Evolutionary conservation across 2,113 vertebrate genomes (phyloP).

Genomic region (Trogon surrucura): DNA sequence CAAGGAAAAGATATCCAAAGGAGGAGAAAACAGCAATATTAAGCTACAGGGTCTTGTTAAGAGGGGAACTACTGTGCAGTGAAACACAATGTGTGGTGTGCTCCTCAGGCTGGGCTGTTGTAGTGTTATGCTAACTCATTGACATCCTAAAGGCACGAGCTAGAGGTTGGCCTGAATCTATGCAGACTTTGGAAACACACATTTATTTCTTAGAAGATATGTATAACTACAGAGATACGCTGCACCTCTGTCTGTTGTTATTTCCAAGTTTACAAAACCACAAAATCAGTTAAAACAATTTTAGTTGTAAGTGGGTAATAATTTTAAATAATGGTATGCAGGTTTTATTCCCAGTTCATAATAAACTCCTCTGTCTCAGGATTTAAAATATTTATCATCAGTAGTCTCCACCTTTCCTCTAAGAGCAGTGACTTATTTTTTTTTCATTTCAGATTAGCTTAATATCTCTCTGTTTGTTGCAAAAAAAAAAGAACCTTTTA

Average conservation of each 20-base stretch:
- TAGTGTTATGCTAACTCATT: neutral
- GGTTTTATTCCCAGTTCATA: neutral
- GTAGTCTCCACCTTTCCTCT: neutral
- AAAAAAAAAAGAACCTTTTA: neutral
- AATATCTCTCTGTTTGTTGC: neutral
- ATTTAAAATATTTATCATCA: neutral
- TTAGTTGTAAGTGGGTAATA: conserved; percentile 38
- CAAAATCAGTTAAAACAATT: neutral
- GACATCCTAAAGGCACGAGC: conserved; percentile 12
- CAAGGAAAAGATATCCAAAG: neutral
- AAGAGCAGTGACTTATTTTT: neutral
- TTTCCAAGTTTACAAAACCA: conserved; percentile 51
- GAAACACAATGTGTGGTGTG: neutral
- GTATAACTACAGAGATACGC: conserved; percentile 28
- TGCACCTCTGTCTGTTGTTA: conserved; percentile 7
- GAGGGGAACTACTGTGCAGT: neutral
- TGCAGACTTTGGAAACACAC: conserved; percentile 38
- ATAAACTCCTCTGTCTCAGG: neutral
- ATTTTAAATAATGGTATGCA: conserved; percentile 10
- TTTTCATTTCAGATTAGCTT: neutral
- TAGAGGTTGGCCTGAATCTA: conserved; percentile 33
- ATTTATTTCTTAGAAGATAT: conserved; percentile 43
- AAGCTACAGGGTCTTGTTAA: conserved; percentile 2
- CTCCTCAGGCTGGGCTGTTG: neutral
- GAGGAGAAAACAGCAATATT: conserved; percentile 16